Base-by-base conservation (phyloP, 1,140 invertebrate species). In the Plutomurus gul region DNA sequence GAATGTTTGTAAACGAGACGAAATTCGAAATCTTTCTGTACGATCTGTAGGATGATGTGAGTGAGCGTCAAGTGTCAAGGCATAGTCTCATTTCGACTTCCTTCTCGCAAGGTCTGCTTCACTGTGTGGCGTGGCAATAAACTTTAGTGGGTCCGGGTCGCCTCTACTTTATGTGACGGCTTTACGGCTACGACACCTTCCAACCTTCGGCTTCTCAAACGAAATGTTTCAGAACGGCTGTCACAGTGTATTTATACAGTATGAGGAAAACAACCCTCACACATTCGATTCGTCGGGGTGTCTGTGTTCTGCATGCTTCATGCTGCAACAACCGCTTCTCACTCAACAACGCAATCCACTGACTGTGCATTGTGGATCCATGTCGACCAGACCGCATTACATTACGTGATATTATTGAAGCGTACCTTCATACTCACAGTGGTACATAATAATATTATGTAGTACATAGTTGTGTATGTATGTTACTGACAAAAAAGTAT, bases 141-240 rank as follows among this genome's bases (percentile, higher is more conserved):
- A 73, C 37, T 73, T 73, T 73, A 20, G 70, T 40, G 70, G 70
- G 70, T 73, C 70, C 37, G 70, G 70, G 40, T 13, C 13, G 25
- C 22, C 4, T 16, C 13, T 65, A 65, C 51, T 77, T 77, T 77
- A 77, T 77, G 76, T 77, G 76, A 77, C 76, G 37, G 49, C 51
- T 77, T 77, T 77, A 77, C 76, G 33, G 76, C 56, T 60, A 77
- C 56, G 51, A 77, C 76, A 77, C 76, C 76, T 40, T 51, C 76
- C 75, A 36, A 16, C 75, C 51, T 37, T 65, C 56, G 27, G 30
- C 56, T 36, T 65, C 56, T 65, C 56, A n/a, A n/a, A n/a, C 56
- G 4, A 65, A 60, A 65, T 65, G 30, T 36, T 65, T 7, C 56
- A 3, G 56, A 65, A 30, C 56, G 56, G 56, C 56, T 65, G 56